These are phyloP conservation scores for Nesospiza acunhae DNA, from an alignment of 2,113 vertebrate genomes.

Conservation along the genomic window DNA sequence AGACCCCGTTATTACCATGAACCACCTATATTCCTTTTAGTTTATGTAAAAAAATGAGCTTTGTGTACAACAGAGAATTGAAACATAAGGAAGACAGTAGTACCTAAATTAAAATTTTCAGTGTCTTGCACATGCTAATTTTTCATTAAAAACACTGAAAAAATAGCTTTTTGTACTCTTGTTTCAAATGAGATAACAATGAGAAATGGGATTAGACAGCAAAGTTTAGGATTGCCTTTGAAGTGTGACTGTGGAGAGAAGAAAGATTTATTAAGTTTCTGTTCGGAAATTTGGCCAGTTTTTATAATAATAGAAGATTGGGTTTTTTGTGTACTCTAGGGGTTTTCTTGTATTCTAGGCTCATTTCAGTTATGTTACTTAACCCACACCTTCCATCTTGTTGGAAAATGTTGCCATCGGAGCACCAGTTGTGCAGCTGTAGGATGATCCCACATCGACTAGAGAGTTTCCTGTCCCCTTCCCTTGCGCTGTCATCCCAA, in stretches of 20 bases:
- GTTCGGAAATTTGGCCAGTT: not conserved
- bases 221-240: not conserved
- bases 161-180: not conserved
- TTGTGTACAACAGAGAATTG: not conserved
- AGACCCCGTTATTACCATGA: not conserved
- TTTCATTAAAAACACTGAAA: not conserved
- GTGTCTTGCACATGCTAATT: not conserved
- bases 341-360: not conserved
- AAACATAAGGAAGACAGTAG: not conserved
- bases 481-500: not conserved
- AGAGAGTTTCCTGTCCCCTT: not conserved
- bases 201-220: not conserved
- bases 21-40: not conserved
- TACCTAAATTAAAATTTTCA: not conserved
- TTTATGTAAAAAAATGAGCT: not conserved
- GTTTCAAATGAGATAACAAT: not conserved
- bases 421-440: not conserved
- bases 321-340: rapidly evolving
- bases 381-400: not conserved
- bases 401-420: not conserved
- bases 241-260: not conserved
- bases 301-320: not conserved
- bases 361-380: not conserved
- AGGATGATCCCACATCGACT: not conserved
- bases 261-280: not conserved